A percentile compares a stretch with the other conserved stretches of the same genome.
Conservation (phyloP, 64 coral and sea anemone genomes). For the Actinia tenebrosa region DNA sequence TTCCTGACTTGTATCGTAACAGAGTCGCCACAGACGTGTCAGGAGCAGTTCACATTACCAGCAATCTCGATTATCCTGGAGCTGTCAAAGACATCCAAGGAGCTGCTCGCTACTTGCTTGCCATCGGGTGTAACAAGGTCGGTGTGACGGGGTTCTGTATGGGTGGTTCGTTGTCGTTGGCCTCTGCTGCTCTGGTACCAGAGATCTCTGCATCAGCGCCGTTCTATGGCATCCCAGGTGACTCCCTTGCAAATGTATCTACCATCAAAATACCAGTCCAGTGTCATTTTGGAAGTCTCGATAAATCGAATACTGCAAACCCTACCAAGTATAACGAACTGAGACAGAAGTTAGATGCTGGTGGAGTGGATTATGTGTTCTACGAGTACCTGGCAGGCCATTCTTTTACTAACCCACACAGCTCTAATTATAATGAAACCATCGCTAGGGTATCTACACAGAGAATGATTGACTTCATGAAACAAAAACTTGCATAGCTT, state of each 20-base stretch:
- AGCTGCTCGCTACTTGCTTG: constrained; percentile 48
- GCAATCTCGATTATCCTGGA: constrained; percentile 34
- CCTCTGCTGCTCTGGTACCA: constrained; percentile 44
- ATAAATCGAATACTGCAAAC: constrained; percentile 31
- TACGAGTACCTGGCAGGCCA: constrained; percentile 64
- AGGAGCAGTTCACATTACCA: constrained; percentile 15
- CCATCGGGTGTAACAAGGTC: constrained; percentile 59
- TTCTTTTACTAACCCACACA: constrained; percentile 57
- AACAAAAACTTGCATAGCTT: constrained; percentile 37
- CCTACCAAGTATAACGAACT: constrained; percentile 41
- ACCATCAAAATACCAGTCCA: constrained; percentile 64
- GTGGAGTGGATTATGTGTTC: constrained; percentile 57
- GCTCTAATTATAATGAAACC: constrained; percentile 48
- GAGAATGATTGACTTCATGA: constrained; percentile 82
- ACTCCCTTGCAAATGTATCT: constrained; percentile 32
- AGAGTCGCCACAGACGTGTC: constrained; percentile 48
- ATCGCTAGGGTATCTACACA: constrained; percentile 32
- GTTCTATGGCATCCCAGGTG: constrained; percentile 65
- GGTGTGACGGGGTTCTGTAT: constrained; percentile 80
- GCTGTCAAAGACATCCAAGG: constrained; percentile 52
- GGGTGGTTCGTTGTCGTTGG: constrained; percentile 52
- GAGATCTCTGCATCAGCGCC: constrained; percentile 68
- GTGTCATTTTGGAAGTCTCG: constrained; percentile 67
- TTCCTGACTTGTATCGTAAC: constrained; percentile 86
- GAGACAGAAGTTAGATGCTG: constrained; percentile 43